Evolutionary conservation across 2,797 vertebrate species (phyloP).

Genomic region (Sciurus vulgaris): DNA sequence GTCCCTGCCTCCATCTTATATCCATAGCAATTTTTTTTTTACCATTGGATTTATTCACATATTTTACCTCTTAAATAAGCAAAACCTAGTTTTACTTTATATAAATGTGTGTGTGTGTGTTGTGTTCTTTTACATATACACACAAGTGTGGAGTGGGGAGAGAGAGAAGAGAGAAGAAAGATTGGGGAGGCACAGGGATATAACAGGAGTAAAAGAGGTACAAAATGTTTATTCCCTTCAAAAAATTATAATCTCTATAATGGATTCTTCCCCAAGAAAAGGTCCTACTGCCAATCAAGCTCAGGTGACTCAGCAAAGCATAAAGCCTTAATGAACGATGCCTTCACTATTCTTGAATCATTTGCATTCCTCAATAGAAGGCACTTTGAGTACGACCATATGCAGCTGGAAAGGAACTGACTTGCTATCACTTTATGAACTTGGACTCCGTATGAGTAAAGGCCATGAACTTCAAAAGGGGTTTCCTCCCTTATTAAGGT

Average conservation of each 20-base stretch:
- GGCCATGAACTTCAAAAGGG: background rate
- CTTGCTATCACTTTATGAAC: constrained; percentile 41
- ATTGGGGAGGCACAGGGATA: background rate
- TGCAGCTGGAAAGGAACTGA: constrained; percentile 37
- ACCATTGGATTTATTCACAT: background rate
- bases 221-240: background rate
- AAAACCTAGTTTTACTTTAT: background rate
- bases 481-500: constrained; percentile 23
- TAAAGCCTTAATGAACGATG: accelerated
- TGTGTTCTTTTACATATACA: no score
- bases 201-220: background rate
- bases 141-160: no score
- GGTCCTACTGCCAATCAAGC: background rate
- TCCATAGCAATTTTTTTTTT: background rate
- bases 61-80: constrained; percentile 21
- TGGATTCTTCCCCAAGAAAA: background rate
- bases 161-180: background rate
- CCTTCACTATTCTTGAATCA: background rate
- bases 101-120: no score
- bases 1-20: background rate
- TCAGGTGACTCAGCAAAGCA: background rate
- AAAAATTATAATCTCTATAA: background rate
- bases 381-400: constrained; percentile 35
- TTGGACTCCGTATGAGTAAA: background rate
- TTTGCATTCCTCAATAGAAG: background rate